Conservation (phyloP, 2,113 vertebrate genomes). For the Burhinus oedicnemus region DNA sequence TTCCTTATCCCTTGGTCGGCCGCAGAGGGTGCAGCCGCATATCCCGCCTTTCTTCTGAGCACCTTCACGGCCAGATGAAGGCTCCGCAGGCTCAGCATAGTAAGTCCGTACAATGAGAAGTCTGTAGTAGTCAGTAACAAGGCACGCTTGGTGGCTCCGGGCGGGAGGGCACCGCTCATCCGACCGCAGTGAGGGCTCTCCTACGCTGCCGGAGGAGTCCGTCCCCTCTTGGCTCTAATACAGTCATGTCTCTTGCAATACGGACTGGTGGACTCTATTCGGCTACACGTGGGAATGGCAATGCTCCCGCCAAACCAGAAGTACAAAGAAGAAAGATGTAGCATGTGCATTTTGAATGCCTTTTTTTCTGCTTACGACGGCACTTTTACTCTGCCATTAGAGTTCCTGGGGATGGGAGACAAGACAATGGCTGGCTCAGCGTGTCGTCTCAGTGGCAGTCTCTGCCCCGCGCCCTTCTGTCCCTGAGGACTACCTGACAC, state of each 20-base stretch:
- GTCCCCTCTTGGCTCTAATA: neutral
- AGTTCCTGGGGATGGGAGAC: neutral
- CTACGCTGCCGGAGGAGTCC: neutral
- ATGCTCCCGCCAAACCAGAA: neutral
- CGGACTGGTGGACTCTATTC: neutral
- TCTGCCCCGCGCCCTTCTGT: neutral
- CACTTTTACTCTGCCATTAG: neutral
- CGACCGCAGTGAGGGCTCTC: neutral
- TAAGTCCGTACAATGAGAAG: conserved; percentile 23
- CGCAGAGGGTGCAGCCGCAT: neutral
- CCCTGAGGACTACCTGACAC: neutral
- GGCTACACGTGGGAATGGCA: neutral
- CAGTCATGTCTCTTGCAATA: accelerated
- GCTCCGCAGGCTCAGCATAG: neutral
- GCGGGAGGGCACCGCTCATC: neutral
- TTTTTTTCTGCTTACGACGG: neutral
- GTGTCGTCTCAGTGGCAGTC: neutral
- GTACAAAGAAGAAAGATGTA: neutral
- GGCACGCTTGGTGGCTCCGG: neutral
- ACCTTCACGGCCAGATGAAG: neutral
- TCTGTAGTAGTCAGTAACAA: neutral
- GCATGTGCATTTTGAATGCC: neutral
- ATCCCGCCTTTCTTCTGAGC: neutral
- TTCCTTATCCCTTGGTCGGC: neutral
- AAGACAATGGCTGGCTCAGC: neutral